Base-by-base conservation (phyloP, 2,113 vertebrate genomes). In the Phainopepla nitens region DNA sequence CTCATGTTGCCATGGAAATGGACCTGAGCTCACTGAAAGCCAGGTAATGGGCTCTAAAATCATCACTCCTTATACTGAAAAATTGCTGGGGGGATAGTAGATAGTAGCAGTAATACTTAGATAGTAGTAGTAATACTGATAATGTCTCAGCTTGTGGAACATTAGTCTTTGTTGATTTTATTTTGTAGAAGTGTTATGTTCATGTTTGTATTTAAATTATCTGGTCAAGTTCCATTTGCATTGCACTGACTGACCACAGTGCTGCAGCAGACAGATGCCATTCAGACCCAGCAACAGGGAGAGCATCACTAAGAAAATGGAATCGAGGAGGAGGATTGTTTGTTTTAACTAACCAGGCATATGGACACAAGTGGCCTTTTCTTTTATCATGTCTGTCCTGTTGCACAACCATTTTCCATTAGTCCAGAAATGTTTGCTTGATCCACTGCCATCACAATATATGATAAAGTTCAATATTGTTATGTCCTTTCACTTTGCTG, bases 1-100 rank as follows among this genome's bases (percentile, higher is more conserved):
- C 77, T 75, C 50, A 31, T 2, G 68, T 94, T 94, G 84, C 84
- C 75, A 93, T 78, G 87, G 92, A 95, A 91, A 96, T 35, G 60
- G 71, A 58, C 66, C 53, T 57, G n/a, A 50, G 33, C 62, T 81
- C 69, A 23, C 33, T 22, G 49, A 75, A 65, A 90, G 42, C 54
- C 28, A 13, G n/a, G 31, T 82, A 91, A 80, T 77, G 84, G 42
- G 29, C 70, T 91, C 57, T 86, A 68, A 87, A 93, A 64, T 66
- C 25, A 64, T 73, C 29, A 27, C 20, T 82, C 14, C 15, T 80
- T 54, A 39, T 33, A 45, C 0, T 44, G 35, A 91, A 87, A 66
- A 93, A 91, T 39, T 53, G 23, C 49, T 91, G 56, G 16, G 31
- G 19, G 17, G 11, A 42, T 20, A 23, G 69, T 35, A 79, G 49